These are phyloP conservation scores for Hydraecia micacea DNA, from an alignment of 2,888 invertebrate species.

Conservation along the genomic window DNA sequence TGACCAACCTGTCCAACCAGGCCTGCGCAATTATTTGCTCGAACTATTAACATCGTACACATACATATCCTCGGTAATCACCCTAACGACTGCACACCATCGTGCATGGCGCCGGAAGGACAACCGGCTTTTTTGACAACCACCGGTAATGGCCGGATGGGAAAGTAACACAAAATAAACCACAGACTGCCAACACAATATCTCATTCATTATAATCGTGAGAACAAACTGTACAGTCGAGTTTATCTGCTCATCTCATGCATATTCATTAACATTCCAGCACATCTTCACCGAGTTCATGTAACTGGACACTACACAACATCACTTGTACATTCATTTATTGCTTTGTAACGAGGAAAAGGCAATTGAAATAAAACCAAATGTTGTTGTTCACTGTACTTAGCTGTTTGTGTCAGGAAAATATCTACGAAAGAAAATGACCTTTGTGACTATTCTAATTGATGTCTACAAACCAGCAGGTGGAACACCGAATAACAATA, in stretches of 20 bases:
- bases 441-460: background rate
- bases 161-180: conserved; percentile 52
- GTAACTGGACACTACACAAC: background rate
- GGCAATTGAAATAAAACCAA: background rate
- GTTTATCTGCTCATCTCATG: conserved; percentile 15
- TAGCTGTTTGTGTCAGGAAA: background rate
- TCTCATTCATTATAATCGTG: conserved; percentile 37
- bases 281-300: background rate
- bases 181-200: conserved; percentile 23
- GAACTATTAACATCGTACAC: conserved; percentile 14
- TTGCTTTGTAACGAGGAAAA: conserved; percentile 7
- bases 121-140: conserved; percentile 51
- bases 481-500: background rate
- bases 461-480: background rate
- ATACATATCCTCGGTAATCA: conserved; percentile 36
- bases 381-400: background rate
- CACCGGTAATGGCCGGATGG: conserved; percentile 57
- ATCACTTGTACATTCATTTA: background rate
- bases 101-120: conserved; percentile 39
- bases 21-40: conserved; percentile 9
- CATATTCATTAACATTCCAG: conserved; percentile 41
- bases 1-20: background rate
- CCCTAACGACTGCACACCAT: conserved; percentile 35
- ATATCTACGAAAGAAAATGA: background rate
- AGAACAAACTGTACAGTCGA: conserved; percentile 14